Conservation (phyloP, 2,113 vertebrate species). For the Neogobius melanostomus region DNA sequence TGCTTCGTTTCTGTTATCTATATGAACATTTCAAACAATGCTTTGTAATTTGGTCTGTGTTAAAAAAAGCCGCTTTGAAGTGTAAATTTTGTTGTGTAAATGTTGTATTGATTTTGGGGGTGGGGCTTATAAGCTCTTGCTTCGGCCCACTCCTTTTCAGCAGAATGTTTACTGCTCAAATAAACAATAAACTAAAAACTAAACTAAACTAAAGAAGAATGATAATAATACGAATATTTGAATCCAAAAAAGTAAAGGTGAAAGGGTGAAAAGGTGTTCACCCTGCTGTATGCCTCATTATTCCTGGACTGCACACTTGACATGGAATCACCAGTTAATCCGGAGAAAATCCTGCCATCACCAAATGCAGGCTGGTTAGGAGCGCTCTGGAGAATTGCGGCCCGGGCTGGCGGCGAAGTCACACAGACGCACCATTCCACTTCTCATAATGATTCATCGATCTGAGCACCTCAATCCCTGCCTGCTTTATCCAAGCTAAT, state of each 20-base stretch:
- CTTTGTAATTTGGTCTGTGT: too few relatives aligned
- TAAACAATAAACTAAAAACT: too few relatives aligned
- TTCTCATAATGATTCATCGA: slow-evolving; percentile 64
- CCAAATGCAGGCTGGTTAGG: slow-evolving; percentile 31
- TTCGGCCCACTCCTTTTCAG: too few relatives aligned
- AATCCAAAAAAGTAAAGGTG: slow-evolving; percentile 5
- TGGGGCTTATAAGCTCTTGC: too few relatives aligned
- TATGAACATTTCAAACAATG: too few relatives aligned
- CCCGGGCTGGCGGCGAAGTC: slow-evolving; percentile 38
- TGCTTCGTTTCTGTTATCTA: too few relatives aligned
- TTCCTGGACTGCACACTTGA: slow-evolving; percentile 59
- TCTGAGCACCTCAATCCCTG: slow-evolving; percentile 59
- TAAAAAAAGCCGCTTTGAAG: too few relatives aligned
- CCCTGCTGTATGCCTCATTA: slow-evolving; percentile 36
- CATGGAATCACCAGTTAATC: slow-evolving; percentile 58
- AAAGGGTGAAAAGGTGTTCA: slow-evolving; percentile 39
- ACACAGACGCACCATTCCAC: slow-evolving; percentile 26
- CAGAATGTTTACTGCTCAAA: too few relatives aligned
- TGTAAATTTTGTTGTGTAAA: too few relatives aligned
- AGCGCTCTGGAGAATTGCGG: slow-evolving; percentile 40
- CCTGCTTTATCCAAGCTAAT: slow-evolving; percentile 65
- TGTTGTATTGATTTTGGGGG: too few relatives aligned
- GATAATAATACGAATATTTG: too few relatives aligned
- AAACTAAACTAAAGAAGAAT: too few relatives aligned
- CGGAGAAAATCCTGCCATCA: slow-evolving; percentile 53